These are phyloP conservation scores for Phanerotoma sp. DNA, from an alignment of 2,888 invertebrate species.

Conservation along the genomic window DNA sequence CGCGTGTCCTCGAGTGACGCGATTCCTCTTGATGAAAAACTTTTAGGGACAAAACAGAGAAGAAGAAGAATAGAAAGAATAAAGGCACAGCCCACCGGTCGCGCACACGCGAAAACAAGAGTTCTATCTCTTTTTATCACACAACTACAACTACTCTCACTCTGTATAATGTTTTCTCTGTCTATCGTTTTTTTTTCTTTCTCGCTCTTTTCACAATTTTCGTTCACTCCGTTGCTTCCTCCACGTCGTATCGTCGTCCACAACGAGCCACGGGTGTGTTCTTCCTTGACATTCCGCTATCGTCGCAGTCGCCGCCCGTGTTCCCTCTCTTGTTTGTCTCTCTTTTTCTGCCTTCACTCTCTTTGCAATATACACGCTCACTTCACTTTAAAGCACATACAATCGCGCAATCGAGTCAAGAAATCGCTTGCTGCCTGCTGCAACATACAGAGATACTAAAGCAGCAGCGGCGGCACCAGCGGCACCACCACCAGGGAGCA, in stretches of 20 bases:
- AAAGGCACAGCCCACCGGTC: constrained; percentile 36
- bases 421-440: constrained; percentile 7
- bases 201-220: not conserved
- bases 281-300: constrained; percentile 34
- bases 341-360: constrained; percentile 26
- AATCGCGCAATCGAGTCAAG: constrained; percentile 7
- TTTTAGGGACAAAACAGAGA: constrained; percentile 10
- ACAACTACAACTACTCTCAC: too few relatives aligned
- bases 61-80: constrained; percentile 7
- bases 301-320: constrained; percentile 29
- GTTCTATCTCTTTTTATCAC: not conserved
- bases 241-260: constrained; percentile 9
- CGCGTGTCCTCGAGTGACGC: constrained; percentile 34
- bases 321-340: constrained; percentile 29
- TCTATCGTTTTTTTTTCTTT: not conserved
- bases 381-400: constrained; percentile 9
- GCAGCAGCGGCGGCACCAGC: constrained; percentile 27
- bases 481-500: constrained; percentile 28
- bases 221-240: not conserved
- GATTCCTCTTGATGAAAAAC: constrained; percentile 13
- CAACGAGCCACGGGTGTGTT: constrained; percentile 7
- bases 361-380: constrained; percentile 9
- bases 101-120: constrained; percentile 36
- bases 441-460: constrained; percentile 23
- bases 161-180: not conserved